A percentile compares a stretch with the other conserved stretches of the same genome.
phyloP scores from a whole-genome alignment of 2,797 vertebrate genomes.

The Alauda arvensis region DNA sequence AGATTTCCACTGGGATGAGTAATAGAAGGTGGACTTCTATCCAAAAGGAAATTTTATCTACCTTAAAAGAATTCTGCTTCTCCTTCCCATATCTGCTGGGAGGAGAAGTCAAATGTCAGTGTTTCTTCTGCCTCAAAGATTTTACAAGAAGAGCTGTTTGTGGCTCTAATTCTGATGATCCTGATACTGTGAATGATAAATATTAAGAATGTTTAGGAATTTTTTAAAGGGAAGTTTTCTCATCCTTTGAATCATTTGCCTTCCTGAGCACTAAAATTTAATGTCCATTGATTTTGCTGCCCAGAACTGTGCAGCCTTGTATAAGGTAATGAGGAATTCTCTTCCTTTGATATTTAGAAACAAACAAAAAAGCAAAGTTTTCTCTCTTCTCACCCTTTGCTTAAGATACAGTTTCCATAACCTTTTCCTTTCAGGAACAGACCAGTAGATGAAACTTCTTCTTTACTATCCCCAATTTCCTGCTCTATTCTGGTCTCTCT shows the following conservation, averaged over 20 bases:
- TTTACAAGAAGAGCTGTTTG: neutral
- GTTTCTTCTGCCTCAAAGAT: neutral
- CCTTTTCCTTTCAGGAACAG: neutral
- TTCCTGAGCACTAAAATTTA: neutral
- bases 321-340: neutral
- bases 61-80: neutral
- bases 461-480: neutral
- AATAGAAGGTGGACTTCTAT: neutral
- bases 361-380: neutral
- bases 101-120: rapidly evolving
- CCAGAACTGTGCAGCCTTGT: neutral
- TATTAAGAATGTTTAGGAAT: neutral
- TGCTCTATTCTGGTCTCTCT: neutral
- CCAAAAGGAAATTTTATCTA: neutral
- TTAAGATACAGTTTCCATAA: neutral
- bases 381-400: neutral
- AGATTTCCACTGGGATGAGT: neutral
- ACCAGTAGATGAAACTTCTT: neutral
- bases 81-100: neutral
- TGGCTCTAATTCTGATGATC: neutral
- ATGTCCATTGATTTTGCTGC: neutral
- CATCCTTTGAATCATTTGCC: neutral
- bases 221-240: neutral
- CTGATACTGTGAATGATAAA: neutral
- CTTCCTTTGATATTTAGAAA: neutral